phyloP scores from a whole-genome alignment of 2,113 vertebrate genomes.

The Pelodiscus sinensis region DNA sequence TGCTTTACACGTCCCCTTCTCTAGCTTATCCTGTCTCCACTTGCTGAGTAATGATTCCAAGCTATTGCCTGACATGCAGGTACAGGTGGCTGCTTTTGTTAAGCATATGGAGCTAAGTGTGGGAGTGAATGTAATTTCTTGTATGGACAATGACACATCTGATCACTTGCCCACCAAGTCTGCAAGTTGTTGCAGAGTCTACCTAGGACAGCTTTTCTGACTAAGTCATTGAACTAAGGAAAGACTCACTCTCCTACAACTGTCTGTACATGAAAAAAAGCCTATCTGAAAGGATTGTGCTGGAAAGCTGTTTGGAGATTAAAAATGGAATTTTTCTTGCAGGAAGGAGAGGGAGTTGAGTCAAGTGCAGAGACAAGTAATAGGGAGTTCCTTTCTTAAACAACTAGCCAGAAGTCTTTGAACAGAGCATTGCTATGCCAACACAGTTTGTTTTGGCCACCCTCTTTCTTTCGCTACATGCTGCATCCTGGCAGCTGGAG shows the following conservation, averaged over 20 bases:
- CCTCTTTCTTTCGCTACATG: not conserved
- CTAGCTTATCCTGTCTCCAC: slow-evolving; percentile 49
- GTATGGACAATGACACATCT: not conserved
- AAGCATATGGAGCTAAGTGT: slow-evolving; percentile 30
- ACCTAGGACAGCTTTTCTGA: not conserved
- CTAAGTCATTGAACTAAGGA: not conserved
- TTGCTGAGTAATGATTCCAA: slow-evolving; percentile 17
- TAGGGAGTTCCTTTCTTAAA: not conserved
- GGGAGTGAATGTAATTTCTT: slow-evolving; percentile 37
- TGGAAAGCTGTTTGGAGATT: not conserved
- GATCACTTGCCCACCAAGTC: not conserved
- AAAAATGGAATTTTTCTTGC: not conserved
- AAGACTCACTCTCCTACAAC: not conserved
- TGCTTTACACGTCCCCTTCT: not conserved
- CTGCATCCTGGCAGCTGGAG: not conserved
- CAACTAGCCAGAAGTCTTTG: not conserved
- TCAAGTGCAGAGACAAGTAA: not conserved
- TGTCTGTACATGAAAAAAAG: not conserved
- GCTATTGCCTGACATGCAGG: slow-evolving; percentile 22
- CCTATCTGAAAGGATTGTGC: not conserved
- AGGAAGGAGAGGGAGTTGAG: not conserved
- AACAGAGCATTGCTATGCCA: not conserved
- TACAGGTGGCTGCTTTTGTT: slow-evolving; percentile 33
- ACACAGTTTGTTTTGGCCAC: not conserved
- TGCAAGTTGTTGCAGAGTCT: not conserved